Conservation (phyloP, 2,888 invertebrate species). For the Neuroscelio doddi region DNA sequence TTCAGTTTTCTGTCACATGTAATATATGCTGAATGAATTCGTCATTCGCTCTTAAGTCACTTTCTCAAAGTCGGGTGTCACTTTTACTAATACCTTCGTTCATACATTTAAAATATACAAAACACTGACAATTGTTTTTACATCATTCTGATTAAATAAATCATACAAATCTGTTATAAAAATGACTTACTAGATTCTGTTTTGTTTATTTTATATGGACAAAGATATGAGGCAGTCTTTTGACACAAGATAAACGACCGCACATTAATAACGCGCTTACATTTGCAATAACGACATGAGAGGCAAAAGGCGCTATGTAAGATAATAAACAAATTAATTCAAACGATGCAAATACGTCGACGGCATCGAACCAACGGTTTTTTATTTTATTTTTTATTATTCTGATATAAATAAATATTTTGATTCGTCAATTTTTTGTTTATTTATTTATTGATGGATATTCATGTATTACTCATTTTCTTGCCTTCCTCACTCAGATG, state of each 20-base stretch:
- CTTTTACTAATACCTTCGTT: too few relatives aligned
- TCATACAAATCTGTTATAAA: too few relatives aligned
- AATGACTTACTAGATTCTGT: too few relatives aligned
- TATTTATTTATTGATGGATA: background rate
- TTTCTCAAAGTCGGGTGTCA: too few relatives aligned
- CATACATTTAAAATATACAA: background rate
- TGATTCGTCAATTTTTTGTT: conserved; percentile 15
- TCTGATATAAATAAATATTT: conserved; percentile 26
- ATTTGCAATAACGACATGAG: conserved; percentile 40
- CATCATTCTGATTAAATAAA: too few relatives aligned
- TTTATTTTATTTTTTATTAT: background rate
- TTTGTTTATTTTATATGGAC: too few relatives aligned
- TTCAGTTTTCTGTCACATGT: conserved; percentile 36
- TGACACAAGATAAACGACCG: background rate
- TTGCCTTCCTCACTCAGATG: conserved; percentile 72
- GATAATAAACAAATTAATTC: conserved; percentile 29
- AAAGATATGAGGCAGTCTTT: background rate
- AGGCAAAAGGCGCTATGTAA: conserved; percentile 68
- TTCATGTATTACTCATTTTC: conserved; percentile 36
- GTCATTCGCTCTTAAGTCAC: conserved; percentile 35
- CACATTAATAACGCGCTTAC: background rate
- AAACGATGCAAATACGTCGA: conserved; percentile 38
- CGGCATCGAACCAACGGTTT: conserved; percentile 39
- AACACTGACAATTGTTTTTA: too few relatives aligned
- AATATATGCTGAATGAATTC: conserved; percentile 53